Conservation (phyloP, 2,888 invertebrate genomes). For the Diaperis boleti region DNA sequence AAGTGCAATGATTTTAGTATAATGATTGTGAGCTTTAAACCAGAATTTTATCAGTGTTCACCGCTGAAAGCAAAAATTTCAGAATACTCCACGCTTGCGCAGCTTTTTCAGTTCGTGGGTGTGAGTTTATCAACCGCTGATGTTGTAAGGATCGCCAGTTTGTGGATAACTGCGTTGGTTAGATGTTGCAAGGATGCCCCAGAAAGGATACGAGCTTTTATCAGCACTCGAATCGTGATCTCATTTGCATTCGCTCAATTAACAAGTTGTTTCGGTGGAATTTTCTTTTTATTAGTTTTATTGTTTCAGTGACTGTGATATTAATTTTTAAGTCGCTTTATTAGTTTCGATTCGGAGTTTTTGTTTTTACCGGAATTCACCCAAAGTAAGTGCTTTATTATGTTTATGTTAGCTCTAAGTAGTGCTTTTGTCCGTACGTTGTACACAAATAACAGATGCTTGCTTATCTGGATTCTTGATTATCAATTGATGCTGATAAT, state of each 20-base stretch:
- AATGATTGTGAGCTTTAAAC: no score
- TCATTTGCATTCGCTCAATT: conserved; percentile 9
- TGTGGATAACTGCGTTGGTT: conserved; percentile 31
- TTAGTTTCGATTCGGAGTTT: conserved; percentile 19
- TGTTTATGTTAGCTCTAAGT: not conserved
- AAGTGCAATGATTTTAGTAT: no score
- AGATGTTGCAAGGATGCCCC: conserved; percentile 27
- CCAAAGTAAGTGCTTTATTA: conserved; percentile 29
- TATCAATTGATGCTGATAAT: conserved; percentile 14
- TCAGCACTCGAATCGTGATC: conserved; percentile 26
- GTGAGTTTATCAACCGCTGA: conserved; percentile 41
- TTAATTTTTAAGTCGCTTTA: conserved; percentile 34
- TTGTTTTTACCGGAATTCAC: conserved; percentile 26
- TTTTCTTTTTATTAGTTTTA: conserved; percentile 12
- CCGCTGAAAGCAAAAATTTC: conserved; percentile 16
- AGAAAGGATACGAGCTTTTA: conserved; percentile 11
- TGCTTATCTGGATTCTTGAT: conserved; percentile 12
- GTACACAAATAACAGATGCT: conserved; percentile 22
- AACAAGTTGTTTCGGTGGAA: not conserved
- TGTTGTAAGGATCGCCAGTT: conserved; percentile 38
- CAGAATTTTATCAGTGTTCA: no score
- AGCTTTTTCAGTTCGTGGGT: conserved; percentile 36
- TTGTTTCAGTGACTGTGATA: conserved; percentile 42
- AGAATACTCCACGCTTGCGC: conserved; percentile 36
- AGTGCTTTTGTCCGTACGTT: not conserved